A percentile compares a stretch with the other conserved stretches of the same genome.
Conservation (phyloP, 2,113 vertebrate species). For the Elachura formosa region DNA sequence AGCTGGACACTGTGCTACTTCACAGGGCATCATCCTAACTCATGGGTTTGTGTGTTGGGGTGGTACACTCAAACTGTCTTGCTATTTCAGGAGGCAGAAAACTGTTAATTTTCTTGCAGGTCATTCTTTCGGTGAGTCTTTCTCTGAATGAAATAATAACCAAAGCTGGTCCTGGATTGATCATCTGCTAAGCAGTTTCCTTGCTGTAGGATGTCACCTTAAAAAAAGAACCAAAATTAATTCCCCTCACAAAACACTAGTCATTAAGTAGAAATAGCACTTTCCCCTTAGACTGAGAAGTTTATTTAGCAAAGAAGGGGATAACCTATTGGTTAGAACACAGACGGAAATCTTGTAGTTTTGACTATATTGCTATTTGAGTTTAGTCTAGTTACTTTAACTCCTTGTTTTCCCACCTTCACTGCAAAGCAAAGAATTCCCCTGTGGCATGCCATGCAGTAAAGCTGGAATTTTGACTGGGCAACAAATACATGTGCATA, state of each 20-base stretch:
- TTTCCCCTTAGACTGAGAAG: not conserved
- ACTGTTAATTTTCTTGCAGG: not conserved
- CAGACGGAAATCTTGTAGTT: not conserved
- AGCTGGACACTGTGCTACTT: not conserved
- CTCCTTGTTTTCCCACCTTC: not conserved
- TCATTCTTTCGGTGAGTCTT: not conserved
- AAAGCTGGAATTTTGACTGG: not conserved
- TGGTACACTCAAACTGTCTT: not conserved
- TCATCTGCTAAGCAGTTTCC: not conserved
- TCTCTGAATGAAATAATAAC: not conserved
- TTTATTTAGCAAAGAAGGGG: constrained; percentile 12
- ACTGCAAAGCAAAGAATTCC: not conserved
- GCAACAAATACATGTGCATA: not conserved
- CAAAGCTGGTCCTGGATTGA: not conserved
- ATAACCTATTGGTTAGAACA: constrained; percentile 1
- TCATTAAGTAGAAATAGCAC: not conserved
- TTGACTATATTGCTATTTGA: not conserved
- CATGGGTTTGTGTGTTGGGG: not conserved
- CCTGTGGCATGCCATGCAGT: not conserved
- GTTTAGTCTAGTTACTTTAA: constrained; percentile 20
- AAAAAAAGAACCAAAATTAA: not conserved
- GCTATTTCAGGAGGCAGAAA: not conserved
- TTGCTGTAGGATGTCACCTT: not conserved
- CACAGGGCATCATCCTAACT: not conserved
- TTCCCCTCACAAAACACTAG: not conserved